phyloP scores from a whole-genome alignment of 2,888 invertebrate genomes.

The Phengaris alcon region DNA sequence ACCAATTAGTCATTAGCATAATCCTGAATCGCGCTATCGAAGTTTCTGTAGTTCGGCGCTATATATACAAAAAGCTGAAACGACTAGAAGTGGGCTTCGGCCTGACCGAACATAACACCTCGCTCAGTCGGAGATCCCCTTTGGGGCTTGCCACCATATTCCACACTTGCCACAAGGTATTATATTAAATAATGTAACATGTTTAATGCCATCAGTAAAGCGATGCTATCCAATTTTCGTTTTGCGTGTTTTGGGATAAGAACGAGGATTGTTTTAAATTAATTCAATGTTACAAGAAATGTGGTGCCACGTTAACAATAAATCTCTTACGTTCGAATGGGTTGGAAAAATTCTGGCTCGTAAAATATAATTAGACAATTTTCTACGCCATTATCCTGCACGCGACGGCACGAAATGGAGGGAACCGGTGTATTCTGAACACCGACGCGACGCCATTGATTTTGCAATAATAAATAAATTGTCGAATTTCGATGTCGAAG shows the following conservation, averaged over 20 bases:
- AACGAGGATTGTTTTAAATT: neutral
- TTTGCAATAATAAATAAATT: neutral
- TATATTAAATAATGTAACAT: neutral
- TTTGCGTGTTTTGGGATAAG: neutral
- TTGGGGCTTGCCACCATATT: too few species aligned
- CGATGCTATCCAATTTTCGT: neutral
- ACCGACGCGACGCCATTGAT: neutral
- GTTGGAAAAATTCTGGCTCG: conserved; percentile 21
- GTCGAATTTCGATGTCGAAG: neutral
- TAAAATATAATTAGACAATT: conserved; percentile 31
- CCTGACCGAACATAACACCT: too few species aligned
- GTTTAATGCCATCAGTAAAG: neutral
- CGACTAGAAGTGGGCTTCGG: too few species aligned
- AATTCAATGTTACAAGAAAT: conserved; percentile 1
- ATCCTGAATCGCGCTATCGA: too few species aligned
- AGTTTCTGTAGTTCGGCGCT: too few species aligned
- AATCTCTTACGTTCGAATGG: conserved; percentile 25
- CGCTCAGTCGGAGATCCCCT: too few species aligned
- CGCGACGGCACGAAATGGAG: conserved; percentile 23
- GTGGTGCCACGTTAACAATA: neutral
- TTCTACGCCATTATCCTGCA: conserved; percentile 30
- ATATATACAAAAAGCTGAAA: too few species aligned
- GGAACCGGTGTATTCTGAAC: neutral
- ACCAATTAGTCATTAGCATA: too few species aligned
- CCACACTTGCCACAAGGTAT: too few species aligned